phyloP scores from a whole-genome alignment of 2,797 vertebrate genomes.

The Cirrhinus mrigala region DNA sequence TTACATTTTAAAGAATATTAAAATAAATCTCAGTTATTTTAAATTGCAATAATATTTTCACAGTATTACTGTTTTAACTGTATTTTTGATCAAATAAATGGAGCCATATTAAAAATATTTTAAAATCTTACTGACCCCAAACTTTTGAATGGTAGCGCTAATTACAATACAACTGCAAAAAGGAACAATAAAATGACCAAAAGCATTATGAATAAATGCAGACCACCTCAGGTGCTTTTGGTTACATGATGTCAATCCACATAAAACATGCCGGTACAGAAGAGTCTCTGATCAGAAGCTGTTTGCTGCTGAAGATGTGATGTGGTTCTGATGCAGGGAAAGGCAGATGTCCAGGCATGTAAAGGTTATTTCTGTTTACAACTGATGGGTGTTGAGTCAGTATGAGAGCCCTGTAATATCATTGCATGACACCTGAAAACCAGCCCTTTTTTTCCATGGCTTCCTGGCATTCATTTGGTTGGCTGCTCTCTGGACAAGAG shows the following conservation, averaged over 20 bases:
- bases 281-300: background rate
- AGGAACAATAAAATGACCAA: background rate
- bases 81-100: background rate
- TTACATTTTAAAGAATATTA: too few relatives aligned
- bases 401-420: slow-evolving; percentile 25
- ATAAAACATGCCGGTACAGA: slow-evolving; percentile 15
- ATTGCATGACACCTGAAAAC: background rate
- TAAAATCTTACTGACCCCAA: background rate
- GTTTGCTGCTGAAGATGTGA: background rate
- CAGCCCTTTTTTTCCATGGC: background rate
- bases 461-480: slow-evolving; percentile 1
- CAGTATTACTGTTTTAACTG: background rate
- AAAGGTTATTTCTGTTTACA: slow-evolving; percentile 50
- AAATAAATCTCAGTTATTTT: too few relatives aligned
- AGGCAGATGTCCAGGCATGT: slow-evolving; percentile 39
- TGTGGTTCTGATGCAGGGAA: slow-evolving; percentile 5
- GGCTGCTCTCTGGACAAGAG: background rate
- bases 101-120: background rate
- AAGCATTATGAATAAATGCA: background rate
- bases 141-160: background rate
- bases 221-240: background rate
- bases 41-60: background rate
- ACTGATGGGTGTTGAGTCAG: slow-evolving; percentile 14
- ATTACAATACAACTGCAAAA: background rate
- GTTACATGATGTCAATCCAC: slow-evolving; percentile 8